These are phyloP conservation scores for Pangasius mekongensis DNA, from an alignment of 2,797 vertebrate species.

Conservation along the genomic window DNA sequence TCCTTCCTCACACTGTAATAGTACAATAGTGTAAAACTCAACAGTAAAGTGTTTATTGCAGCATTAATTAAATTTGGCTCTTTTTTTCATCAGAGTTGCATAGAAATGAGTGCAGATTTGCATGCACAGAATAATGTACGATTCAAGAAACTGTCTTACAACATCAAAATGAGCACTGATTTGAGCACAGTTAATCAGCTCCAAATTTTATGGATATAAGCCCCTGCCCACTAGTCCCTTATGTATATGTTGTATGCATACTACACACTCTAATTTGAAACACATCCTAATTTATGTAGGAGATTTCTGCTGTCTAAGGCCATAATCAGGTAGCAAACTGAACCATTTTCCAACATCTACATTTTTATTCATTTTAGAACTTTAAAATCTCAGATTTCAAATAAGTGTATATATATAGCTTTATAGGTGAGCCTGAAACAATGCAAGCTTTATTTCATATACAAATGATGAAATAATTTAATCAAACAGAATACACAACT, in stretches of 20 bases:
- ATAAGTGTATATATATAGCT: neutral
- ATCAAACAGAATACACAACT: neutral
- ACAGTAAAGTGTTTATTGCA: neutral
- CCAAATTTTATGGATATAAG: neutral
- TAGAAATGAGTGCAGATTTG: neutral
- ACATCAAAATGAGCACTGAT: neutral
- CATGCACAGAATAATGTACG: neutral
- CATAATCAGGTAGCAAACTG: neutral
- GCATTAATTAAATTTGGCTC: neutral
- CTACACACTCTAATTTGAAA: neutral
- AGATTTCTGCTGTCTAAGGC: neutral
- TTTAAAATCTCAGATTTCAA: neutral
- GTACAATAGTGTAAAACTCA: neutral
- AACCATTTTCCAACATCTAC: neutral
- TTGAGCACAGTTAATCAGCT: neutral
- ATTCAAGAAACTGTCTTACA: neutral
- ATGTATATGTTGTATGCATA: neutral
- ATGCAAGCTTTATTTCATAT: neutral
- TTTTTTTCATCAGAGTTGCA: neutral
- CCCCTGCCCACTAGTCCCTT: too few relatives aligned
- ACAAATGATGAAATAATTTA: too few relatives aligned
- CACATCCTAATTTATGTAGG: neutral
- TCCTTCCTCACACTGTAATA: neutral
- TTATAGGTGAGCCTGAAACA: neutral
- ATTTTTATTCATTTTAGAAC: neutral